Evolutionary conservation across 2,888 invertebrate species (phyloP), one percentile per base, ranked within the genome.

Genomic region (Diogma glabrata): DNA sequence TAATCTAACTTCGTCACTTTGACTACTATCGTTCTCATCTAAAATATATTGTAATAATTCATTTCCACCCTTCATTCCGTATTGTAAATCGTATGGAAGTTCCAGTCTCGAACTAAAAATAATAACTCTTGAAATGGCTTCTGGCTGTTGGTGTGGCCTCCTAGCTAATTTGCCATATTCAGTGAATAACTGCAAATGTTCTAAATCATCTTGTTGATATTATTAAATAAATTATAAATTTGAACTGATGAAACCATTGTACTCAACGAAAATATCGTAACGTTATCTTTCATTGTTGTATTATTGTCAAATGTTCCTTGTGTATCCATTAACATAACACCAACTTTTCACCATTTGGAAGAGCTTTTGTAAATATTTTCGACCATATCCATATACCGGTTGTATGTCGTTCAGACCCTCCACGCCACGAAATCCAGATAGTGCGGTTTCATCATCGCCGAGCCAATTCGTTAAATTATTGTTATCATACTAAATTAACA

Each of bases 181-280:
- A 14, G 52, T 52, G 6, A 49, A 49, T 14, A 46, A 49, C 38
- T 52, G 48, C 10, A 53, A 28, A 38, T 53, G 48, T 28, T 53
- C 48, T 9, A 53, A 26, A 16, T 53, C 47, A 38, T 53, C 26
- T 16, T 53, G 49, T 20, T 53, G 53, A 53, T 47, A 8, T 47
- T 45, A 19, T 46, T 26, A 10, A 33, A 20, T n/a, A 53, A 19
- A 30, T 53, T 53, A 10, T 48, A 24, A 16, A 53, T 51, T 20
- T 53, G 51, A 1, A 51, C 26, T 12, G 53, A 53, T 16, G 51
- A 51, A 24, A 53, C 38, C 48, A 53, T 40, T 1, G 53, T 53
- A 36, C 53, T 53, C 2, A 53, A 16, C 19, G 53, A 40, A 43
- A 53, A 53, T n/a, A 53, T 53, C 19, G 47, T 51, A 4, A 51